Evolutionary conservation across 2,888 invertebrate species (phyloP).

Genomic region (Drosophila affinis): DNA sequence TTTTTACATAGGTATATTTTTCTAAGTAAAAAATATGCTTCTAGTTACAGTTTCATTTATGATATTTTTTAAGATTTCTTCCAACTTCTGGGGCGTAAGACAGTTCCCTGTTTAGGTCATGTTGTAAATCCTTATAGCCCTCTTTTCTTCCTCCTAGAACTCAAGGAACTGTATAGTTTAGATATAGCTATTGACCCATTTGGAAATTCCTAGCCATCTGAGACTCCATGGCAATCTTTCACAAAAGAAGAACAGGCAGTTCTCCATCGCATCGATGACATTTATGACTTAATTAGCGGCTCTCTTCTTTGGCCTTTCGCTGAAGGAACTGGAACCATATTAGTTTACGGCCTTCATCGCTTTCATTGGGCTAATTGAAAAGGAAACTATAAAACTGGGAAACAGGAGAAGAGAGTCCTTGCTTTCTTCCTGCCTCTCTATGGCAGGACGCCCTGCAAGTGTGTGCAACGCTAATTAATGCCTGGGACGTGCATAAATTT

Average conservation of each 20-base stretch:
- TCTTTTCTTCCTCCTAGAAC: too few relatives aligned
- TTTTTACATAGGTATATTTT: too few relatives aligned
- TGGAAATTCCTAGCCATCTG: not conserved
- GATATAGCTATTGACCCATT: too few relatives aligned
- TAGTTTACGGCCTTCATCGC: slow-evolving; percentile 53
- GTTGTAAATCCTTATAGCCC: too few relatives aligned
- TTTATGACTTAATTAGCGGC: slow-evolving; percentile 69
- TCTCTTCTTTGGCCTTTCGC: slow-evolving; percentile 5
- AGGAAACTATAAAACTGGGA: slow-evolving; percentile 45
- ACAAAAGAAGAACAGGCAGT: slow-evolving; percentile 13
- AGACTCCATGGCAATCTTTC: slow-evolving; percentile 1
- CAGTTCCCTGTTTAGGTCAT: too few relatives aligned
- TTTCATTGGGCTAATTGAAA: slow-evolving; percentile 55
- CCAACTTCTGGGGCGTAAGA: too few relatives aligned
- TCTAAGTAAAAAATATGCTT: too few relatives aligned
- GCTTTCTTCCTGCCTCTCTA: not conserved
- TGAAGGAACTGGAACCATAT: slow-evolving; percentile 47
- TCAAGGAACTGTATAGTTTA: too few relatives aligned
- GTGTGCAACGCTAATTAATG: slow-evolving; percentile 75
- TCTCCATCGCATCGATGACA: slow-evolving; percentile 53
- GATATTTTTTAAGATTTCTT: too few relatives aligned
- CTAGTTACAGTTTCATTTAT: too few relatives aligned
- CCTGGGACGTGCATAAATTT: slow-evolving; percentile 74
- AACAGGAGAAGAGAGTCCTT: not conserved
- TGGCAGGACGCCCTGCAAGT: slow-evolving; percentile 2